These are phyloP conservation scores for Lordiphosa clarofinis DNA, from an alignment of 1,140 invertebrate species.

Conservation along the genomic window DNA sequence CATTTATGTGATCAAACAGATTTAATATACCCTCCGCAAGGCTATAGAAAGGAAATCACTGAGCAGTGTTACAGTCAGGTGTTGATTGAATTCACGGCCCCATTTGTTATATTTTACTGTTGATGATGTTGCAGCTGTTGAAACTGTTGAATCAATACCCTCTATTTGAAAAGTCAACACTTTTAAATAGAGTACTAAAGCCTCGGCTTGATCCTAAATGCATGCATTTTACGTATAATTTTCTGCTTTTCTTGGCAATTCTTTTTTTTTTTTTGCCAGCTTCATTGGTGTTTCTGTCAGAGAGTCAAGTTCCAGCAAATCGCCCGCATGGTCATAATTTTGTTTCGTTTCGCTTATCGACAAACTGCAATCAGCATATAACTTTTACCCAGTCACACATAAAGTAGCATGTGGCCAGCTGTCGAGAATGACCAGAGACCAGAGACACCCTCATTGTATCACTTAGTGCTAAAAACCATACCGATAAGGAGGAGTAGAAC, in stretches of 20 bases:
- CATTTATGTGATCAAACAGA: too few species aligned
- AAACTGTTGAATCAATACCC: too few species aligned
- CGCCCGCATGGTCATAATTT: conserved; percentile 71
- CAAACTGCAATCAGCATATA: conserved; percentile 72
- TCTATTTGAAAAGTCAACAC: too few species aligned
- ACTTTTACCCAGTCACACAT: conserved; percentile 56
- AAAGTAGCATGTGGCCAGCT: conserved; percentile 46
- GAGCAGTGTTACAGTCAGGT: too few species aligned
- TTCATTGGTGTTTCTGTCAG: conserved; percentile 19
- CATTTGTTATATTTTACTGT: too few species aligned
- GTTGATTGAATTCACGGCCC: too few species aligned
- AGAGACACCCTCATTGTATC: conserved; percentile 57
- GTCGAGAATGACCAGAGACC: conserved; percentile 13
- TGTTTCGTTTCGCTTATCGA: conserved; percentile 60
- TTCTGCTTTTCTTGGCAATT: conserved; percentile 4
- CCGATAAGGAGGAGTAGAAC: conserved; percentile 44
- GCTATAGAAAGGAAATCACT: too few species aligned
- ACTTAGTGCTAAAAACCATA: conserved; percentile 46
- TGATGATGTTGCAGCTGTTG: too few species aligned
- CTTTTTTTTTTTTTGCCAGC: conserved; percentile 2
- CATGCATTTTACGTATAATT: background rate
- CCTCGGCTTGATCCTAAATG: background rate
- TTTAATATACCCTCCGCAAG: too few species aligned
- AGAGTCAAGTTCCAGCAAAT: conserved; percentile 22
- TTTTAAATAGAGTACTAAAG: too few species aligned